Evolutionary conservation across 2,888 invertebrate species (phyloP), one percentile per base, ranked within the genome.

Genomic region (Diarsia brunnea): DNA sequence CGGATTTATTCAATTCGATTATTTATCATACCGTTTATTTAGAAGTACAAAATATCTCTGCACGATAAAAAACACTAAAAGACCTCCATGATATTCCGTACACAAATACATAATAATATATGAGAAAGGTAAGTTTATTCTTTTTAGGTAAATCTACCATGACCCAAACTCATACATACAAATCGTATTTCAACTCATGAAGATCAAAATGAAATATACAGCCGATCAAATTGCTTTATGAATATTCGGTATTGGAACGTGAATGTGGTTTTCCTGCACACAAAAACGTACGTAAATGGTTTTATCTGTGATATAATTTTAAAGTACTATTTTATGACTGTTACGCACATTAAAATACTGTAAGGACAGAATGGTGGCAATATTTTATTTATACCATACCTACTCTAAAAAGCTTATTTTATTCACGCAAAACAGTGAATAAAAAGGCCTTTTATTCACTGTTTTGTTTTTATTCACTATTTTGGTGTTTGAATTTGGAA

Each of bases 141-240:
- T 60, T 53, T 55, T 73, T 51, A 67, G 43, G 63, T 58, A 73
- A 78, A 73, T 60, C 27, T 51, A 65, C 69, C 74, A 60, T 69
- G 49, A 66, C 55, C 55, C 64, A 65, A 60, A 75, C 47, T 84
- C 70, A 75, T 74, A 76, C 64, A 84, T 76, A 67, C 53, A 74
- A 72, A 83, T 74, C 58, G 71, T 24, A 76, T 68, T 81, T 43
- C 49, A 84, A 63, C 19, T 65, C 70, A 49, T 69, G 61, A 71
- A 72, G 51, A 76, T 65, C 51, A 53, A 68, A 70, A 72, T 14
- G 66, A 69, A 65, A 69, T 79, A 53, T 68, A 64, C 21, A 51
- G 38, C 14, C 24, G 24, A 69, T 47, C 24, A 66, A 70, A 75
- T 70, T 51, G 51, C 49, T 58, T 55, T 75, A 58, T 78, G 74